Base-by-base conservation (phyloP, 2,113 vertebrate genomes). In the Sorex araneus region DNA sequence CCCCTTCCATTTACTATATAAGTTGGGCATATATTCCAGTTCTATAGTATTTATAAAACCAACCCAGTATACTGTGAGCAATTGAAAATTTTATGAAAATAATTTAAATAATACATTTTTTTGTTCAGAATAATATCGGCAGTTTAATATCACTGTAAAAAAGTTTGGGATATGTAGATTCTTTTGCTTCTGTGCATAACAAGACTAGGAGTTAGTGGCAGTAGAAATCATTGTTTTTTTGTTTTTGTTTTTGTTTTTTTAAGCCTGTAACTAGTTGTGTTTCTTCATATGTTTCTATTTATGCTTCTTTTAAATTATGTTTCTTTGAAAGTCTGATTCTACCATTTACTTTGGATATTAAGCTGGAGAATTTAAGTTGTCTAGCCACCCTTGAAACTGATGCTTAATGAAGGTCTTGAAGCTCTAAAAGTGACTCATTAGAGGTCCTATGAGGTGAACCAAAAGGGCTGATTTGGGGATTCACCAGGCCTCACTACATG, bases 31-130 rank as follows among this genome's bases (percentile, higher is more conserved):
- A n/a, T 82, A 66, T 64, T 73, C 43, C 43, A 82, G 21, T 73
- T 71, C 71, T 67, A 15, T 34, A 36, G 34, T 47, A 19, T 4
- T 0, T 66, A 6, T 27, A 25, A 70, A 54, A 54, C 54, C 54
- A 54, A 54, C 3, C 54, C 54, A 16, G 15, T 54, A 54, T 54
- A 16, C 54, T 54, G 54, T 54, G 54, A 54, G 13, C 30, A 82
- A 13, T 57, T 84, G 63, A 91, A 93, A 80, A 71, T 30, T 84
- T 75, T 63, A 16, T 67, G 57, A 84, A 75, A 67, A 88, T 80
- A 67, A 88, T 80, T 80, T 5, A 69, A 13, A 74, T 88, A 47
- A 87, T 27, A 3, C 32, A 16, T 80, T 36, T 25, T 71, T 91
- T 13, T 75, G 8, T 76, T 87, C 19, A 64, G 18, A 6, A 64